Base-by-base conservation (phyloP, 30 jellyfish, hydroid and myxozoan species). In the Cassiopea xamachana region DNA sequence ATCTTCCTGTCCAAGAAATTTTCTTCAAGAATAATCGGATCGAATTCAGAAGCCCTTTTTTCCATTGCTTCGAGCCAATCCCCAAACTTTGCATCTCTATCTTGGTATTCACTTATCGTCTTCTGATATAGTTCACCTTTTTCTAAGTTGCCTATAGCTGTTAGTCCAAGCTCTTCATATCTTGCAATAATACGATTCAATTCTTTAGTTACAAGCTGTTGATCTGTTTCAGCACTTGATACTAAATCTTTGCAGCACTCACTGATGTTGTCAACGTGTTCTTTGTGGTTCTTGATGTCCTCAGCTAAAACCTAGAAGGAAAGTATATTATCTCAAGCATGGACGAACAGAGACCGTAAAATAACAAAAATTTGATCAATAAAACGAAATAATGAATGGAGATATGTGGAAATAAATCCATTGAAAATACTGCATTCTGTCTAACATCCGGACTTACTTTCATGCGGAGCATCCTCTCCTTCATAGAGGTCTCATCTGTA, bases 261-360 rank as follows among this genome's bases (percentile, higher is more conserved):
- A 68, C 78, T 50, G 55, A 83, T 44, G 55, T 79, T 78, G 3
- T 84, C 93, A 16, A 94, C 69, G 17, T 72, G 59, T 14, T 73
- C 79, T 45, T 81, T 83, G 51, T 88, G 80, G 1, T 10, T 73
- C 1, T 39, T 77, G 58, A 75, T 84, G 13, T 89, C 90, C 1
- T 94, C 98, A 60, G 51, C 83, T n/a, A 92, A 46, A 83, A 76
- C 89, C 79, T 75, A 59, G 43, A 75, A 0, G 69, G 69, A 45
- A 0, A 73, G 48, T 27, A 10, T 10, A 17, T 14, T 10, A 73
- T 4, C 15, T 69, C 9, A 14, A 18, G 48, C 78, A 69, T 3
- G 12, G 64, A 6, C 12, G 64, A 55, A 0, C 10, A 55, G 7
- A 3, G 64, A 55, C 10, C 10, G 64, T 55, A 3, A 55, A 55